These are phyloP conservation scores for Polylopha cassiicola DNA, from an alignment of 2,888 invertebrate species.

Conservation along the genomic window DNA sequence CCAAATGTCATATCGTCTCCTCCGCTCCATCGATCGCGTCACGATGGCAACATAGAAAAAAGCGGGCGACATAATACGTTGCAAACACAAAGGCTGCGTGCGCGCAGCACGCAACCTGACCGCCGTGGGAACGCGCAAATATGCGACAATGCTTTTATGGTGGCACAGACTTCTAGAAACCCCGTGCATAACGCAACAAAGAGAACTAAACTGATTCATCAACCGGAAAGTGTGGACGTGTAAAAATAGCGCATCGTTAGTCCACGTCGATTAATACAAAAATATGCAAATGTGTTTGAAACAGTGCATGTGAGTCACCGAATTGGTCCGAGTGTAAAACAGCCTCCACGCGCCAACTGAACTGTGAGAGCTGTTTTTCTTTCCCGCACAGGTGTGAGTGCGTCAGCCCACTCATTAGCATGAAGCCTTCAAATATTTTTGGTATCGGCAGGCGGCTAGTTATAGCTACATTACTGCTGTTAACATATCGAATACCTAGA, in stretches of 20 bases:
- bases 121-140: constrained; percentile 61
- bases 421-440: neutral
- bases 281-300: constrained; percentile 43
- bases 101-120: constrained; percentile 33
- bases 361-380: constrained; percentile 8
- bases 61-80: constrained; percentile 23
- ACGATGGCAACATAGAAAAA: constrained; percentile 22
- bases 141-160: constrained; percentile 58
- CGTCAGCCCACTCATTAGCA: neutral
- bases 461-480: constrained; percentile 26
- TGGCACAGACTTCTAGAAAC: too few species aligned
- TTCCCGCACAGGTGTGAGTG: too few species aligned
- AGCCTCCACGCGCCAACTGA: constrained; percentile 47
- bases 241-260: constrained; percentile 34
- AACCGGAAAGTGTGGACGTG: constrained; percentile 37
- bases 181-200: constrained; percentile 28
- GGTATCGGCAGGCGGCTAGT: constrained; percentile 11
- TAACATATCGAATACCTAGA: constrained; percentile 30
- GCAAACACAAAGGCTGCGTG: constrained; percentile 32
- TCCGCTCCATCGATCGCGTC: constrained; percentile 17
- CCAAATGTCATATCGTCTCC: constrained; percentile 24
- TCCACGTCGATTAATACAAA: constrained; percentile 29
- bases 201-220: constrained; percentile 32
- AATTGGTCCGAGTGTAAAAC: constrained; percentile 47
- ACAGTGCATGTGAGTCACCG: constrained; percentile 45